phyloP scores from a whole-genome alignment of 1,140 invertebrate species.

The Danaus plexippus region DNA sequence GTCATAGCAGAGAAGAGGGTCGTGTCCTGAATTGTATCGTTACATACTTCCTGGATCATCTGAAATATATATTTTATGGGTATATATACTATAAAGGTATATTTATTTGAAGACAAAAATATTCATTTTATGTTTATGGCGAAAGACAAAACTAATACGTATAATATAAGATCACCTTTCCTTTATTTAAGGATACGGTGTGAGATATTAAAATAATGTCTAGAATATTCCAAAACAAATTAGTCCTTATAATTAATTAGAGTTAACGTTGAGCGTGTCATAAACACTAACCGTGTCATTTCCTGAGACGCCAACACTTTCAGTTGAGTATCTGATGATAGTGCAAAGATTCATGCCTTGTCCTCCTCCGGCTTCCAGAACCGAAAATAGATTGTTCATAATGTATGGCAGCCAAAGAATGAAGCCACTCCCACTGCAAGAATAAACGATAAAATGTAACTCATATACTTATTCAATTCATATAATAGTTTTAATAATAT shows the following conservation, averaged over 20 bases:
- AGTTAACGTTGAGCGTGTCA: background rate
- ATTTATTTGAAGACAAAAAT: no score
- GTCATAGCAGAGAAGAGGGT: constrained; percentile 57
- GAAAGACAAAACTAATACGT: no score
- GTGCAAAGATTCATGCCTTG: constrained; percentile 58
- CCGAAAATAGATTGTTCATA: constrained; percentile 63
- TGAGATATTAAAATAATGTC: no score
- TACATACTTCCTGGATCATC: constrained; percentile 41
- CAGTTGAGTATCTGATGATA: constrained; percentile 42
- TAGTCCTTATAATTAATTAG: background rate
- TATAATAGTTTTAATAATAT: no score
- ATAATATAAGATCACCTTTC: no score
- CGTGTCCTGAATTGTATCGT: constrained; percentile 58
- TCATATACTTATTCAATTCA: no score
- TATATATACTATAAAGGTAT: background rate
- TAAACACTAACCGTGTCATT: constrained; percentile 41
- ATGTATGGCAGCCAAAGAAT: constrained; percentile 64
- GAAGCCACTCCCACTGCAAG: constrained; percentile 58
- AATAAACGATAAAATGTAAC: background rate
- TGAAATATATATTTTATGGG: constrained; percentile 21
- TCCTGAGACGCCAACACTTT: constrained; percentile 18
- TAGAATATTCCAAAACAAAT: no score
- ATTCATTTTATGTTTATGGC: no score
- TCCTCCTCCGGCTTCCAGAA: constrained; percentile 45
- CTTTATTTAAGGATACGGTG: no score